Conservation (phyloP, 2,113 vertebrate species). For the Colius striatus region DNA sequence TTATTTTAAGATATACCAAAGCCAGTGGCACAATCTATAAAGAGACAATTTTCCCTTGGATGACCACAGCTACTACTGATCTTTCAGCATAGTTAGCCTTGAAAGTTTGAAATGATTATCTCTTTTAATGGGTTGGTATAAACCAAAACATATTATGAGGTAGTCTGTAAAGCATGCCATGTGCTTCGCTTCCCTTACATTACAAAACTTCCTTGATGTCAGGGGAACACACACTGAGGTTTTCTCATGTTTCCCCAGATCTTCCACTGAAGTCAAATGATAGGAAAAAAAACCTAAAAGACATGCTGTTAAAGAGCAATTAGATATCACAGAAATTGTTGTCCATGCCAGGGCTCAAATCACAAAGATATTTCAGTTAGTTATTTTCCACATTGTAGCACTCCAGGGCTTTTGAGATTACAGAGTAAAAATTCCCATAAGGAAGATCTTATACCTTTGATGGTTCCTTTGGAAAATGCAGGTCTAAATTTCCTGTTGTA, state of each 20-base stretch:
- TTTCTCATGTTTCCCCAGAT: neutral
- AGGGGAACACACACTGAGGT: neutral
- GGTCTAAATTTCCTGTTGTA: neutral
- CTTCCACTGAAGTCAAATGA: neutral
- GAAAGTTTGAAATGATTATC: neutral
- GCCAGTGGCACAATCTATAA: neutral
- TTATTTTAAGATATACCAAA: neutral
- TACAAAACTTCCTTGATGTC: neutral
- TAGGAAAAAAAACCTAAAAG: neutral
- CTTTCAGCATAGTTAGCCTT: neutral
- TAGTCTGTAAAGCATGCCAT: neutral
- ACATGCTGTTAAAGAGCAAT: neutral
- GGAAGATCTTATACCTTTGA: neutral
- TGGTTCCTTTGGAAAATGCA: neutral
- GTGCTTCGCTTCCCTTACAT: neutral
- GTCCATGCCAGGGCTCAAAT: neutral
- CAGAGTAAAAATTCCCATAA: neutral
- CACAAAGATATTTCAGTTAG: neutral
- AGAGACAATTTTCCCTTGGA: neutral
- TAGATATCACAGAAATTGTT: neutral
- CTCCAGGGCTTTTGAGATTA: neutral
- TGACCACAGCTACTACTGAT: neutral
- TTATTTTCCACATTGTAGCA: neutral
- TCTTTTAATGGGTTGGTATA: neutral
- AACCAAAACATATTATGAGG: neutral